A percentile compares a stretch with the other conserved stretches of the same genome.
These are phyloP conservation scores for Leptinotarsa lineolata DNA, from an alignment of 1,140 invertebrate species.

Conservation along the genomic window DNA sequence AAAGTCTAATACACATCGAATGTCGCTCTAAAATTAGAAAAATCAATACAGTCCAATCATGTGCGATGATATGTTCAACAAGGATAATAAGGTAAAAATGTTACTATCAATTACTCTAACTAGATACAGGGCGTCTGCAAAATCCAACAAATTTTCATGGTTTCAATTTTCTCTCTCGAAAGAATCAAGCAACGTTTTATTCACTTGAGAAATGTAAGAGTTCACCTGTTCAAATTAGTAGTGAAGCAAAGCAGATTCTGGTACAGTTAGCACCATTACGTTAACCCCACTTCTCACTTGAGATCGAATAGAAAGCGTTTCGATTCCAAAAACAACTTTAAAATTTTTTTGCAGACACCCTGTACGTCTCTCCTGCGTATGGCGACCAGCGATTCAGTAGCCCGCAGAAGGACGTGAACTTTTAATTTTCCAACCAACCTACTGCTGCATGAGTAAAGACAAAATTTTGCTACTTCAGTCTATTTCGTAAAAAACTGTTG, in stretches of 20 bases:
- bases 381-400: neutral
- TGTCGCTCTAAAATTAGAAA: neutral
- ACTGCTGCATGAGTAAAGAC: conserved; percentile 23
- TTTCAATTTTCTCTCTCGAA: too few species aligned
- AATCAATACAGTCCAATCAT: neutral
- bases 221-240: neutral
- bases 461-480: conserved; percentile 34
- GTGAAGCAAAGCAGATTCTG: neutral
- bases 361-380: neutral
- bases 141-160: neutral
- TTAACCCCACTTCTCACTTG: too few species aligned
- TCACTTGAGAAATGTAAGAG: too few species aligned
- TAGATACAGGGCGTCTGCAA: conserved; percentile 6
- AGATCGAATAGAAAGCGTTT: too few species aligned
- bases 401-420: neutral
- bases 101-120: conserved; percentile 33
- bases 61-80: conserved; percentile 34
- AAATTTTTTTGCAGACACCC: neutral
- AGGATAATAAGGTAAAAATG: conserved; percentile 20
- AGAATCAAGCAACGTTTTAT: too few species aligned
- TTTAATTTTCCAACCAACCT: neutral
- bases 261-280: neutral
- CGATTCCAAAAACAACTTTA: too few species aligned
- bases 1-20: neutral
- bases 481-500: conserved; percentile 1